Conservation (phyloP, 2,888 invertebrate species). For the Encarsia formosa region DNA sequence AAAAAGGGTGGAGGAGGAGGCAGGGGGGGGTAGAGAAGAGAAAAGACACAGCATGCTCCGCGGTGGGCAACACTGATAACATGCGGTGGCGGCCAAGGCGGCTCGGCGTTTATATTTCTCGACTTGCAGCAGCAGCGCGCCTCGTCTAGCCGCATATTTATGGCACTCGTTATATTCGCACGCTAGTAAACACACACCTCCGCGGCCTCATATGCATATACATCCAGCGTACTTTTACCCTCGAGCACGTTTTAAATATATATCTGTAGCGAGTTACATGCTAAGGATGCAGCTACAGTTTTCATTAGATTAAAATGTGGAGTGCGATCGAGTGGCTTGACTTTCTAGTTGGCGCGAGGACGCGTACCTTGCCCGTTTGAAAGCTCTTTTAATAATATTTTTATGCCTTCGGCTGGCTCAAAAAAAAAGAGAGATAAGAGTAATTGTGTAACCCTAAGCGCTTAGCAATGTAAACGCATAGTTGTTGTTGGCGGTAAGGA, state of each 20-base stretch:
- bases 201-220: no score
- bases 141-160: constrained; percentile 22
- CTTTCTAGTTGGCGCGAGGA: constrained; percentile 34
- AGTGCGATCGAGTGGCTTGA: constrained; percentile 27
- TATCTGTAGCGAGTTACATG: not conserved
- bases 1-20: constrained; percentile 1
- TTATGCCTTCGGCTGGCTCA: not conserved
- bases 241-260: no score
- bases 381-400: no score
- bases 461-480: no score
- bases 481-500: not conserved
- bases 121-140: not conserved
- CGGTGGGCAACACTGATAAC: no score
- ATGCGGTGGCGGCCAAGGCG: constrained; percentile 14
- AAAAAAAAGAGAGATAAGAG: not conserved
- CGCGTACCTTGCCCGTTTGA: no score
- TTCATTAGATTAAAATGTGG: constrained; percentile 24
- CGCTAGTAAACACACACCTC: constrained; percentile 18
- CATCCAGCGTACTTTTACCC: no score
- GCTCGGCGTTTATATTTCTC: constrained; percentile 7
- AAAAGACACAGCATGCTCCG: no score
- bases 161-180: constrained; percentile 24
- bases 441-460: no score
- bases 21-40: no score
- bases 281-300: not conserved